Percentiles rank a stretch among this genome's conserved stretches.
Evolutionary conservation across 2,113 vertebrate genomes (phyloP).

Genomic region (Ciconia stormi): DNA sequence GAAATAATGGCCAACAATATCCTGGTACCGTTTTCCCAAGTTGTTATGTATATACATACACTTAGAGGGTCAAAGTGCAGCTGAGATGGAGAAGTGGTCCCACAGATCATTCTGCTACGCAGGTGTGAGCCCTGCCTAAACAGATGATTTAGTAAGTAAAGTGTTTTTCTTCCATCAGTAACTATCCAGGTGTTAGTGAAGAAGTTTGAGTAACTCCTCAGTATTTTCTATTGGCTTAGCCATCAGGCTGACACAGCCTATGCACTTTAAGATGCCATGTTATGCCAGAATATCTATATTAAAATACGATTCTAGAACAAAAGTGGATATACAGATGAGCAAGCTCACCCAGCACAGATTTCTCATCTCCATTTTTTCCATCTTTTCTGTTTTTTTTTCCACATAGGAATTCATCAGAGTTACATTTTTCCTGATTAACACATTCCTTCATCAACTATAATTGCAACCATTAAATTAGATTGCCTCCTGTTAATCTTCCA

Average conservation of each 20-base stretch:
- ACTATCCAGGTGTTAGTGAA: background rate
- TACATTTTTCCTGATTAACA: conserved; percentile 68
- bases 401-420: conserved; percentile 47
- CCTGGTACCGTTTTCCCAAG: background rate
- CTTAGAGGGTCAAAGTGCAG: background rate
- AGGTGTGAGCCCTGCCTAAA: background rate
- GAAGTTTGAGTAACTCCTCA: background rate
- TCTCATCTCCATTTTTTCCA: conserved; percentile 18
- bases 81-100: background rate
- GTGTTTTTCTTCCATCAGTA: background rate
- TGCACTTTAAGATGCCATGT: background rate
- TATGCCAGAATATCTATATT: background rate
- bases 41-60: background rate
- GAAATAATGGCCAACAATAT: background rate
- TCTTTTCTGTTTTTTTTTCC: background rate
- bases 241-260: background rate
- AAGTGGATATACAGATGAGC: background rate
- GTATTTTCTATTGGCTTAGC: background rate
- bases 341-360: background rate
- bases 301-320: background rate
- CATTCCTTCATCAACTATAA: conserved; percentile 73
- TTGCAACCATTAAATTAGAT: conserved; percentile 72
- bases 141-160: background rate
- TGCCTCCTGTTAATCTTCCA: conserved; percentile 69
- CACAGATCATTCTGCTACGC: background rate